phyloP scores from a whole-genome alignment of 2,888 invertebrate species.

The Morinoia aosen region DNA sequence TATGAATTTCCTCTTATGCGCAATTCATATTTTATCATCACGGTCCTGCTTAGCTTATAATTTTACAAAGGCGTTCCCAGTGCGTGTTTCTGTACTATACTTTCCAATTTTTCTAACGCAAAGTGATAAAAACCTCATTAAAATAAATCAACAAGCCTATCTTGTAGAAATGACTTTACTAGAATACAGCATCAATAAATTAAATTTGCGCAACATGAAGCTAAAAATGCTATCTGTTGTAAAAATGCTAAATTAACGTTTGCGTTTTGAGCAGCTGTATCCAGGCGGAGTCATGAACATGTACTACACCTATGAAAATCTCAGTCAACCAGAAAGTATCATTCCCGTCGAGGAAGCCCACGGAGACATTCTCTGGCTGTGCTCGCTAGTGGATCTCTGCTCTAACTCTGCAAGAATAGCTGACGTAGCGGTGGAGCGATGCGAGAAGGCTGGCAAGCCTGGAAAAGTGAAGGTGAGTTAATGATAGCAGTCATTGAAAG shows the following conservation, averaged over 20 bases:
- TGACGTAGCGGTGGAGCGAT: constrained; percentile 54
- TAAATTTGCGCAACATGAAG: background rate
- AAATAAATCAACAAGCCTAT: no score
- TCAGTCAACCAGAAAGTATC: constrained; percentile 59
- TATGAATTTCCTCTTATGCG: background rate
- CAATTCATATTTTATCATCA: background rate
- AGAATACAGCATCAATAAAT: background rate
- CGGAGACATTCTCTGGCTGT: constrained; percentile 64
- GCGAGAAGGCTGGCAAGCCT: background rate
- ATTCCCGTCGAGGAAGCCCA: constrained; percentile 64
- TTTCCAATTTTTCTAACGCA: background rate
- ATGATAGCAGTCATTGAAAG: background rate
- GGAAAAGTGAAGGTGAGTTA: constrained; percentile 45
- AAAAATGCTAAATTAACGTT: background rate
- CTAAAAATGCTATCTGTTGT: background rate
- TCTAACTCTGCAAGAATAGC: constrained; percentile 55
- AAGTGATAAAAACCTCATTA: background rate
- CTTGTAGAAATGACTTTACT: background rate
- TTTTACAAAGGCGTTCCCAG: background rate
- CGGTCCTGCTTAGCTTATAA: background rate
- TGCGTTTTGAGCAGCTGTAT: background rate
- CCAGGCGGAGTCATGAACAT: background rate
- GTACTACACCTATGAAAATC: background rate
- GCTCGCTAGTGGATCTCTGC: constrained; percentile 55
- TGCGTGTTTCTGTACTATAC: background rate